These are phyloP conservation scores for Alloscopus bannaensis DNA, from an alignment of 2,888 invertebrate species.

Conservation along the genomic window DNA sequence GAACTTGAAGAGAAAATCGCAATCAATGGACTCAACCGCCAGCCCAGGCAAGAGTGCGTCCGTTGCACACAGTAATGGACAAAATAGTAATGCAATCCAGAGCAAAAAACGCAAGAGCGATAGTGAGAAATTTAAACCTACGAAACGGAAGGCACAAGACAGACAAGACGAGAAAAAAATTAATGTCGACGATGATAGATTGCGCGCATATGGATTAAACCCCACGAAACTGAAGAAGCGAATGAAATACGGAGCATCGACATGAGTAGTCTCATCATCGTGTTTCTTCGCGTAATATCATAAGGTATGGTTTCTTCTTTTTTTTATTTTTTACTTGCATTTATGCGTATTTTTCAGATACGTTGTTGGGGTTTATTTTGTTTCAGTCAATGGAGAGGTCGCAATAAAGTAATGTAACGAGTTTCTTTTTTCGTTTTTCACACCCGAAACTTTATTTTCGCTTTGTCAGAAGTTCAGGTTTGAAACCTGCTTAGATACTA, in stretches of 20 bases:
- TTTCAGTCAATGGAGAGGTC: no score
- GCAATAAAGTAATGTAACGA: no score
- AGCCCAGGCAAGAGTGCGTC: no score
- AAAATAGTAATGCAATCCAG: no score
- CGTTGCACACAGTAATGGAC: no score
- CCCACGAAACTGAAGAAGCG: constrained; percentile 91
- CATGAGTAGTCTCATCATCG: neutral
- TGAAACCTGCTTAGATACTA: no score
- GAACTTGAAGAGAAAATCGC: constrained; percentile 13
- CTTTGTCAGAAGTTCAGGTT: no score
- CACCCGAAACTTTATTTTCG: no score
- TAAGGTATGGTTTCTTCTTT: neutral
- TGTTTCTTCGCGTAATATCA: neutral
- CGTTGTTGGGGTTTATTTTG: no score
- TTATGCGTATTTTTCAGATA: neutral
- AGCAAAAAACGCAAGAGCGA: neutral
- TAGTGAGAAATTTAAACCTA: constrained; percentile 21
- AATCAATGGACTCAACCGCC: no score
- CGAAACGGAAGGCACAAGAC: constrained; percentile 56
- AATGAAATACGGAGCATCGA: constrained; percentile 79
- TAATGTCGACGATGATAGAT: constrained; percentile 84
- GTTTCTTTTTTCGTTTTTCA: no score
- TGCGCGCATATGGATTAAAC: constrained; percentile 94
- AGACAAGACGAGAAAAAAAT: constrained; percentile 67
- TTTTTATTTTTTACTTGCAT: neutral